A percentile compares a stretch with the other conserved stretches of the same genome.
These are phyloP conservation scores for Thera obeliscata DNA, from an alignment of 2,888 invertebrate species.

Conservation along the genomic window DNA sequence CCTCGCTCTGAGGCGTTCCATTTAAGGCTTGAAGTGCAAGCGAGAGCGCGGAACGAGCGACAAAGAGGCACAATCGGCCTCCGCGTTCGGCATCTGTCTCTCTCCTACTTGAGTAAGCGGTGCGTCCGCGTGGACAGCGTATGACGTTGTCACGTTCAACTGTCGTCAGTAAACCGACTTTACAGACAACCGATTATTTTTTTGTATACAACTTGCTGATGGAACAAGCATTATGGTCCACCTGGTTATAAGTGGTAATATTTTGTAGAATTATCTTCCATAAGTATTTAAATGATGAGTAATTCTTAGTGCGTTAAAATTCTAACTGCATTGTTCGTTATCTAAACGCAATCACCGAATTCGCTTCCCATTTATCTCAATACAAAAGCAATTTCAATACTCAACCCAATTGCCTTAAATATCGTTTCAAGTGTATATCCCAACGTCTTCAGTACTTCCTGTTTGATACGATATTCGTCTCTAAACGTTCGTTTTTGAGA, in stretches of 20 bases:
- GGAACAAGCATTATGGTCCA: too few species aligned
- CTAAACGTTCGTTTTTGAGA: constrained; percentile 29
- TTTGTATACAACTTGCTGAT: too few species aligned
- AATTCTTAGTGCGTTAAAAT: constrained; percentile 6
- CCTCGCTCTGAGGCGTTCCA: too few species aligned
- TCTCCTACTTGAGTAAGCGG: too few species aligned
- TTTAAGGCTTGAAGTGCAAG: too few species aligned
- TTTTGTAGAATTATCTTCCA: background rate
- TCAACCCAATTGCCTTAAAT: constrained; percentile 55
- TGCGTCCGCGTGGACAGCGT: too few species aligned
- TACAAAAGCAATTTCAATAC: constrained; percentile 56
- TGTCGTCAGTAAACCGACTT: too few species aligned
- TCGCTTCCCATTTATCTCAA: constrained; percentile 51
- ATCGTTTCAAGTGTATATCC: constrained; percentile 47
- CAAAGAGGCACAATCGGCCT: too few species aligned
- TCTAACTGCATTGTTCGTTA: constrained; percentile 24
- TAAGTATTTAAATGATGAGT: background rate
- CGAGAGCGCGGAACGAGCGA: too few species aligned
- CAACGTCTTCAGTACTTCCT: constrained; percentile 29
- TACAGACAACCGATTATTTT: too few species aligned
- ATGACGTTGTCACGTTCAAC: too few species aligned
- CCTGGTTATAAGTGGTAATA: background rate
- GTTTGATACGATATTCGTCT: constrained; percentile 36
- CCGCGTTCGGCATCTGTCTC: too few species aligned
- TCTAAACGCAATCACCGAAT: constrained; percentile 43